A percentile compares a stretch with the other conserved stretches of the same genome.
phyloP scores from a whole-genome alignment of 2,797 vertebrate genomes.

The Ibycter americanus region DNA sequence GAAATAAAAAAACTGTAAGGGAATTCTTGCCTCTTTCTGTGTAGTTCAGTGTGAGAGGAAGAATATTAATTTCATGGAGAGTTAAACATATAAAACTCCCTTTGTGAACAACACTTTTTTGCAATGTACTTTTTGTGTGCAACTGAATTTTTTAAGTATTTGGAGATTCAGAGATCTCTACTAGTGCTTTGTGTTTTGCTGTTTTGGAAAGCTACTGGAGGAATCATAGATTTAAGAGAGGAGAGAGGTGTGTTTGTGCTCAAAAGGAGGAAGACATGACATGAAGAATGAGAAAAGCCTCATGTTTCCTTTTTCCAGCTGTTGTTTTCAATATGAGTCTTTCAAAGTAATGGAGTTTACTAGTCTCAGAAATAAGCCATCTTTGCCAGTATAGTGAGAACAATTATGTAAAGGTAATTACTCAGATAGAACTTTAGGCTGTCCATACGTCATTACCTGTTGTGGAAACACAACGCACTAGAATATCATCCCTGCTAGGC shows the following conservation, averaged over 20 bases:
- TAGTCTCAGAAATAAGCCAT: not conserved
- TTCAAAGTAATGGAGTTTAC: not conserved
- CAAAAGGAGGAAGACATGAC: not conserved
- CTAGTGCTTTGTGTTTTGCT: not conserved
- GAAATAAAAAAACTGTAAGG: not conserved
- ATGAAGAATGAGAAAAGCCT: not conserved
- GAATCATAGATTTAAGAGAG: not conserved
- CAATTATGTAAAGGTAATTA: not conserved
- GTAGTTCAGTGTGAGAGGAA: not conserved
- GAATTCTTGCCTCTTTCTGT: not conserved
- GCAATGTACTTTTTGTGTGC: not conserved
- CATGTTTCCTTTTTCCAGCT: not conserved
- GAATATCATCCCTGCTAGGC: not conserved
- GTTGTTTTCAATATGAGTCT: not conserved
- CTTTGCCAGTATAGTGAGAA: not conserved
- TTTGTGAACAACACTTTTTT: not conserved
- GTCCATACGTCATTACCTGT: not conserved
- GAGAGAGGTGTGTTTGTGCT: not conserved
- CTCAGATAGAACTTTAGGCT: not conserved
- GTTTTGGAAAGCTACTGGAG: not conserved
- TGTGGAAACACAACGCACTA: not conserved
- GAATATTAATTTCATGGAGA: not conserved
- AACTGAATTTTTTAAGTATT: not conserved
- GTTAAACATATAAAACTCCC: not conserved
- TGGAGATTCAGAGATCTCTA: not conserved